Base-by-base conservation (phyloP, 2,113 vertebrate genomes). In the Struthio camelus region DNA sequence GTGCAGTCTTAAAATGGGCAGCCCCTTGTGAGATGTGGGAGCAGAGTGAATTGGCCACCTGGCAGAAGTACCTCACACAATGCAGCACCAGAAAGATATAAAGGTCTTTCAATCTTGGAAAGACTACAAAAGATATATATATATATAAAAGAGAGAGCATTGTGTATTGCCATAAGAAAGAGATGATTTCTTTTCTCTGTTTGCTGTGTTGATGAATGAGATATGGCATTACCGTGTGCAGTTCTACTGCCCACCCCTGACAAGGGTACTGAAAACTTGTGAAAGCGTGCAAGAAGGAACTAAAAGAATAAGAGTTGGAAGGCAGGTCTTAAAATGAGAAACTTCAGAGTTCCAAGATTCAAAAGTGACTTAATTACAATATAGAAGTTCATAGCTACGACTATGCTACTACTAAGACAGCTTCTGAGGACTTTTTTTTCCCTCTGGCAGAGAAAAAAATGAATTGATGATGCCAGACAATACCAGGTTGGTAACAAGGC, bases 11-110 rank as follows among this genome's bases (percentile, higher is more conserved):
- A 30, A 42, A 34, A 56, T 34, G 2, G 11, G 27, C 50, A 38
- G 34, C 12, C 10, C n/a, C 53, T 17, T 4, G 62, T 0, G 8
- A 72, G 32, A 14, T 30, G 65, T 7, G 42, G 27, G 58, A 32
- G 50, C 50, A 11, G 56, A 18, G 20, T 2, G 10, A 51, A 36
- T 18, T 1, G 3, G 14, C 38, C 23, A 13, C 2, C 36, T 0
- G 1, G 25, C 38, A 12, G 9, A 32, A 67, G 40, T 54, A 56
- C 40, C n/a, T 62, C 0, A 0, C 27, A n/a, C 28, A 25, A 30
- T 3, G 24, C 44, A 16, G 19, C 34, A 10, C 51, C 53, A 54
- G 59, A 23, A 38, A 82, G 66, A 40, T 17, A 16, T 8, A 50
- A 32, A 2, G 32, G 10, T 9, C n/a, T 19, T 46, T 46, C 53